Conservation (phyloP, 2,888 invertebrate species). For the Hipparchia sbordonii region DNA sequence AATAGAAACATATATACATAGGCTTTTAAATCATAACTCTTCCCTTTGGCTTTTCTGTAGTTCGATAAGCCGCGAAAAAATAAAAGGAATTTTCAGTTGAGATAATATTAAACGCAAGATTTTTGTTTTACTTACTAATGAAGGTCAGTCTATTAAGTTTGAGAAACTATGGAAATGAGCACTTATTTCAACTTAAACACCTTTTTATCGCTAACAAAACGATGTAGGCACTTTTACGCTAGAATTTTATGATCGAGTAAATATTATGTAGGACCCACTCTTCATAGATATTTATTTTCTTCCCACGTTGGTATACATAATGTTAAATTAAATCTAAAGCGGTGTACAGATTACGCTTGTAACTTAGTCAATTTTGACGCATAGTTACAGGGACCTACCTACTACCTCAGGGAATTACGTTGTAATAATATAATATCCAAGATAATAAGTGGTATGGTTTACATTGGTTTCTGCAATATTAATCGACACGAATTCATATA, state of each 20-base stretch:
- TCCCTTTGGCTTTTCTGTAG: too few species aligned
- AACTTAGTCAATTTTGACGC: background rate
- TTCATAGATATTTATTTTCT: slow-evolving; percentile 4
- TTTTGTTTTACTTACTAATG: background rate
- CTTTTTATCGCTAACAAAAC: slow-evolving; percentile 1
- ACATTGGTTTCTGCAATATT: too few species aligned
- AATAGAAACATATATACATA: too few species aligned
- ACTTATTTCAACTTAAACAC: background rate
- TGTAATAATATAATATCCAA: too few species aligned
- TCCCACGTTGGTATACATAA: slow-evolving; percentile 1
- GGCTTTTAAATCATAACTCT: too few species aligned
- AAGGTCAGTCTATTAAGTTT: background rate
- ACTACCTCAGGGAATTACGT: too few species aligned
- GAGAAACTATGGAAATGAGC: background rate
- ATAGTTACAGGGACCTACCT: too few species aligned
- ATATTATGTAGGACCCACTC: background rate
- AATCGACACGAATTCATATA: too few species aligned
- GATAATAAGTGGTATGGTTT: too few species aligned
- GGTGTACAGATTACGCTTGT: background rate
- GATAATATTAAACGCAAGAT: background rate
- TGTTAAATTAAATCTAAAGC: background rate
- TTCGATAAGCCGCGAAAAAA: too few species aligned
- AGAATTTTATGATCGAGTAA: slow-evolving; percentile 1
- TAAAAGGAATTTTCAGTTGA: background rate
- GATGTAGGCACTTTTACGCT: background rate